Evolutionary conservation across 2,113 vertebrate species (phyloP).

Genomic region (Malurus cyaneus): DNA sequence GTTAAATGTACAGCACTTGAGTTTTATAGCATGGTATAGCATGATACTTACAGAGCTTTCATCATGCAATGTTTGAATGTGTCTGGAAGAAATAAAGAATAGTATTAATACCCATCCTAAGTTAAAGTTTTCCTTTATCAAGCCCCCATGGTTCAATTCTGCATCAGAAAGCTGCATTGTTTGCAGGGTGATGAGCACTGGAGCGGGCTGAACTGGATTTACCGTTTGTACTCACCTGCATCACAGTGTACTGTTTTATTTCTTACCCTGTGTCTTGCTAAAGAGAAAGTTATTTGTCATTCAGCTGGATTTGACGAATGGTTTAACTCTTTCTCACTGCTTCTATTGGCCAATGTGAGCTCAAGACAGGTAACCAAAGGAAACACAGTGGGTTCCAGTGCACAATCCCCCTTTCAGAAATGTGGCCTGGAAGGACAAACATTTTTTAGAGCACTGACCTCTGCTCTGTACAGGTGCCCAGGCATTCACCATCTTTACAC

Average conservation of each 20-base stretch:
- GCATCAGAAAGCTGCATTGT: not conserved
- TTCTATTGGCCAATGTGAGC: not conserved
- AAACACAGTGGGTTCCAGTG: not conserved
- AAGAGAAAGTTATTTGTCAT: not conserved
- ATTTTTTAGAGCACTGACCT: not conserved
- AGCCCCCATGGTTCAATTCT: not conserved
- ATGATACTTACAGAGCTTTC: not conserved
- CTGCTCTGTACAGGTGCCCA: conserved; percentile 35
- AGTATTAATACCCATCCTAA: not conserved
- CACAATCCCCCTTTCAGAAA: not conserved
- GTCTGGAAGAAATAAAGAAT: not conserved
- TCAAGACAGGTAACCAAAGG: not conserved
- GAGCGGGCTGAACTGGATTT: not conserved
- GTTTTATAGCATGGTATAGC: not conserved
- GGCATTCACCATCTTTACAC: conserved; percentile 63
- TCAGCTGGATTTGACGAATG: not conserved
- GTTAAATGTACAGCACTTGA: not conserved
- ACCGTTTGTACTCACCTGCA: not conserved
- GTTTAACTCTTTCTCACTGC: not conserved
- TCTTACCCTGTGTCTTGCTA: not conserved
- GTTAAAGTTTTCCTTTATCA: not conserved
- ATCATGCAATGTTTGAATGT: not conserved
- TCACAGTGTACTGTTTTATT: not conserved
- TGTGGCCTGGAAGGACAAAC: not conserved
- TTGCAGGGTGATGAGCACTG: not conserved